These are phyloP conservation scores for Megaceryle maxima DNA, from an alignment of 2,113 vertebrate genomes.

Conservation along the genomic window DNA sequence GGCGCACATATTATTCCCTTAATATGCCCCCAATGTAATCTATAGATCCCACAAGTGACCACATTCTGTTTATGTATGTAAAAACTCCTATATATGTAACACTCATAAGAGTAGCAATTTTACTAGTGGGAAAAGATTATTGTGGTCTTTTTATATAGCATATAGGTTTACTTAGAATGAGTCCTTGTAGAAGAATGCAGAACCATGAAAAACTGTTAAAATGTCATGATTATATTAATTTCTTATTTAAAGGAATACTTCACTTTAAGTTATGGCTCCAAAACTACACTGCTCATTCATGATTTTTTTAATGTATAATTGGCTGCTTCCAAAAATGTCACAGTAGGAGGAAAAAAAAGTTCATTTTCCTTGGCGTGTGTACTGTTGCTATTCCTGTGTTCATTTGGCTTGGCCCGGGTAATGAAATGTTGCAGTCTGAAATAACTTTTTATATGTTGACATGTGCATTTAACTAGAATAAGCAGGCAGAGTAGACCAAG, in stretches of 20 bases:
- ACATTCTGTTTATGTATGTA: conserved; percentile 16
- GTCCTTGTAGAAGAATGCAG: conserved; percentile 33
- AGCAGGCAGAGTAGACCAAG: conserved; percentile 25
- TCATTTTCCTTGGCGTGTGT: conserved; percentile 63
- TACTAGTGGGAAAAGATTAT: conserved; percentile 53
- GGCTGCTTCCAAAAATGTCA: conserved; percentile 70
- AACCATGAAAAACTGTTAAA: conserved; percentile 46
- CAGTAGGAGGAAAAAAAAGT: conserved; percentile 55
- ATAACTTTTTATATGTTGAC: conserved; percentile 68
- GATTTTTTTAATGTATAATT: conserved; percentile 66
- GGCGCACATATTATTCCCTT: neutral
- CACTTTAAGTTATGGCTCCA: conserved; percentile 55
- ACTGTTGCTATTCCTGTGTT: conserved; percentile 63
- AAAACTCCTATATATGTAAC: conserved; percentile 34
- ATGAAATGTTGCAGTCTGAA: conserved; percentile 59
- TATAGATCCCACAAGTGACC: conserved; percentile 45
- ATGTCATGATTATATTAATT: conserved; percentile 55
- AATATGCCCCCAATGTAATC: conserved; percentile 52
- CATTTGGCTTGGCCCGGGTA: conserved; percentile 54
- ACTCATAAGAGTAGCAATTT: conserved; percentile 44
- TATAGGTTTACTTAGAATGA: conserved; percentile 28
- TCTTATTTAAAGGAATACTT: conserved; percentile 58
- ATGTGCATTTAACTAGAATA: conserved; percentile 55
- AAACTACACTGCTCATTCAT: conserved; percentile 70
- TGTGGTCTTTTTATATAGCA: conserved; percentile 50